A percentile compares a stretch with the other conserved stretches of the same genome.
These are phyloP conservation scores for Microctonus hyperodae DNA, from an alignment of 2,888 invertebrate genomes.

Conservation along the genomic window DNA sequence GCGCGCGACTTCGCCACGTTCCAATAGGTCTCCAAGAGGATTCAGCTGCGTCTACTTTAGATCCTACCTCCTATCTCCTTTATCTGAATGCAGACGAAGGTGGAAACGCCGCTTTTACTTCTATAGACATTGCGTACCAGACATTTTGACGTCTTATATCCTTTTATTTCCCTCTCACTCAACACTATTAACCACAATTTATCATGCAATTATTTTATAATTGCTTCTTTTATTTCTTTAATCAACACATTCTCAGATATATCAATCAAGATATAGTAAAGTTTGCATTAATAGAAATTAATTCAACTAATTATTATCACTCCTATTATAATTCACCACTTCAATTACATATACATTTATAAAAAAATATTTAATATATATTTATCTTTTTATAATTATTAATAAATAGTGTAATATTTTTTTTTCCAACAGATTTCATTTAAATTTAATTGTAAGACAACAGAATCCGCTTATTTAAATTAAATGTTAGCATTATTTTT, in stretches of 20 bases:
- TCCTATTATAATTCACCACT: no score
- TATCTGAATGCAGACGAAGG: neutral
- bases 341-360: no score
- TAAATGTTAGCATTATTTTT: no score
- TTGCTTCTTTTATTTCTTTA: neutral
- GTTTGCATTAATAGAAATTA: neutral
- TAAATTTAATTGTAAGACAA: no score
- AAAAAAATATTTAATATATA: no score
- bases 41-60: conserved; percentile 7
- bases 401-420: no score
- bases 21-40: conserved; percentile 27
- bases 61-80: neutral
- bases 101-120: neutral
- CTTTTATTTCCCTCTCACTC: neutral
- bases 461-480: no score
- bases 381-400: no score
- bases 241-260: neutral
- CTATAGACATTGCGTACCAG: neutral
- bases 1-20: conserved; percentile 23
- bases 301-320: neutral
- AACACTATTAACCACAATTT: neutral
- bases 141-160: neutral
- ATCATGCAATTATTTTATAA: neutral
- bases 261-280: neutral
- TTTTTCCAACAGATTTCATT: no score